A percentile compares a stretch with the other conserved stretches of the same genome.
These are phyloP conservation scores for Hybognathus amarus DNA, from an alignment of 2,797 vertebrate genomes.

Conservation along the genomic window DNA sequence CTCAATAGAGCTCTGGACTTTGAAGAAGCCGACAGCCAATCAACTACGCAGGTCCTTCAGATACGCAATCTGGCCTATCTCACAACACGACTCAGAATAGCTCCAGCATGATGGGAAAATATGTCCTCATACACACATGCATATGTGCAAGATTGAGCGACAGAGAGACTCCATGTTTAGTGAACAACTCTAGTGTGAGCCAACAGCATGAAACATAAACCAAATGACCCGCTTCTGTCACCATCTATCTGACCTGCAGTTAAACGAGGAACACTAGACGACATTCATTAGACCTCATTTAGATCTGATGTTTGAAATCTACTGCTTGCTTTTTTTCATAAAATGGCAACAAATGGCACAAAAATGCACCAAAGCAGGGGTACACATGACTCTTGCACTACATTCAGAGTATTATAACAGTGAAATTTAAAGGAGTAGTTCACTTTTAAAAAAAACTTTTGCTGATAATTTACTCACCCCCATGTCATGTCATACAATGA, in stretches of 20 bases:
- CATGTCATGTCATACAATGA: too few relatives aligned
- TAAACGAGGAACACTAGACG: constrained; percentile 1
- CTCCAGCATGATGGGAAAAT: constrained; percentile 28
- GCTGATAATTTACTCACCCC: too few relatives aligned
- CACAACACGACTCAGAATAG: constrained; percentile 33
- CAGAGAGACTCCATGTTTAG: constrained; percentile 13
- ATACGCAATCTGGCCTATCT: constrained; percentile 48
- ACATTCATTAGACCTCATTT: background rate
- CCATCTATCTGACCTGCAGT: background rate
- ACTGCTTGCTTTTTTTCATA: background rate
- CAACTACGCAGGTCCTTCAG: background rate
- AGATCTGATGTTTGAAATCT: background rate
- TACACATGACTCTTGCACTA: background rate
- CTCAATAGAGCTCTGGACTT: constrained; percentile 7
- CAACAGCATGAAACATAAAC: constrained; percentile 15
- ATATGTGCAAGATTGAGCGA: background rate
- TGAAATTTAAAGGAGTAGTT: too few relatives aligned
- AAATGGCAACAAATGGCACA: background rate
- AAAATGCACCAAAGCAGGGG: background rate
- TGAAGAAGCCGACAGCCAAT: constrained; percentile 37
- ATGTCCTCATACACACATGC: constrained; percentile 34
- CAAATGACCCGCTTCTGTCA: background rate
- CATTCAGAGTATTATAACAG: background rate
- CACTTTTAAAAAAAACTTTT: too few relatives aligned
- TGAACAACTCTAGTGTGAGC: background rate